A percentile compares a stretch with the other conserved stretches of the same genome.
These are phyloP conservation scores for Leptinotarsa defecta DNA, from an alignment of 1,140 invertebrate genomes.

Conservation along the genomic window DNA sequence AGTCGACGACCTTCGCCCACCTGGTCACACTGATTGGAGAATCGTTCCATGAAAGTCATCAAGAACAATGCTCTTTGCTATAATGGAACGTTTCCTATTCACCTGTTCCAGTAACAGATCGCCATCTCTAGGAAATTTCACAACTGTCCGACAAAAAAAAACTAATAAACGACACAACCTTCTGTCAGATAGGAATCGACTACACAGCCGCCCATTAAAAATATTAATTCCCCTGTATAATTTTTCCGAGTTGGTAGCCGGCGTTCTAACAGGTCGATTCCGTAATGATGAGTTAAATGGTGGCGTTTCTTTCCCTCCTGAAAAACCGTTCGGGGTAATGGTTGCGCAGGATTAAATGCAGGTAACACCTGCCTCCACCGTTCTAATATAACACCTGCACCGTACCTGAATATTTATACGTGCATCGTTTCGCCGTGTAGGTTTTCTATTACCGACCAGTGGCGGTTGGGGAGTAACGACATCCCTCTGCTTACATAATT, in stretches of 20 bases:
- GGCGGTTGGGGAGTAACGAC: neutral
- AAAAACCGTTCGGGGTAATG: conserved; percentile 12
- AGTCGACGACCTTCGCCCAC: too few relatives aligned
- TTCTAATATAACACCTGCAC: conserved; percentile 24
- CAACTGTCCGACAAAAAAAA: neutral
- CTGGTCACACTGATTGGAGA: too few relatives aligned
- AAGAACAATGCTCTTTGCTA: neutral
- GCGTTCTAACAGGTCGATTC: neutral
- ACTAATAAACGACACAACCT: neutral
- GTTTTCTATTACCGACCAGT: conserved; percentile 3
- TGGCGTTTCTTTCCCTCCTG: conserved; percentile 8
- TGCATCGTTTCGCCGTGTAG: neutral
- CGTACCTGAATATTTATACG: conserved; percentile 21
- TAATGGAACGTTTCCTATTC: neutral
- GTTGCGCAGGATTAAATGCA: conserved; percentile 16
- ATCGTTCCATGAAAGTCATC: neutral
- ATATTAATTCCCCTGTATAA: conserved; percentile 2
- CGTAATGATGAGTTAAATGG: conserved; percentile 11
- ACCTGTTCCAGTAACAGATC: neutral
- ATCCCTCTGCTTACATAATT: too few relatives aligned
- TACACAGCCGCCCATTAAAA: neutral
- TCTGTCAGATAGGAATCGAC: neutral
- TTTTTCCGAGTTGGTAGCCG: neutral
- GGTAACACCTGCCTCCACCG: conserved; percentile 16
- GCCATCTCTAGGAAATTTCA: neutral